Evolutionary conservation across 2,888 invertebrate genomes (phyloP).

Genomic region (Nowickia ferox): DNA sequence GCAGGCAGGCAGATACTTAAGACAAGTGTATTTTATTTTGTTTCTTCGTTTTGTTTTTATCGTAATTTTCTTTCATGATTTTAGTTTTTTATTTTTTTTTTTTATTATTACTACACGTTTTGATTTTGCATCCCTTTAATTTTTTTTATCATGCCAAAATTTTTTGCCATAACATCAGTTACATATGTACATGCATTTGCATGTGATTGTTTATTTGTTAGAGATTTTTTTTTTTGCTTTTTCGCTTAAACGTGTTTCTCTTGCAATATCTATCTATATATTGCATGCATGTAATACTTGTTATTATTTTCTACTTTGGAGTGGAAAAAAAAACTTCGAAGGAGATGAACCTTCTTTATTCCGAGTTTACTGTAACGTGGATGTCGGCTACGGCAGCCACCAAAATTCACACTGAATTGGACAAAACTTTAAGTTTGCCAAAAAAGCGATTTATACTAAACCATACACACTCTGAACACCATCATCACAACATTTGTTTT

Average conservation of each 20-base stretch:
- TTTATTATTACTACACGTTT: conserved; percentile 35
- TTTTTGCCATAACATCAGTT: conserved; percentile 43
- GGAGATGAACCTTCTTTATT: conserved; percentile 39
- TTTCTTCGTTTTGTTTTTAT: conserved; percentile 67
- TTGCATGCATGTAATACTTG: conserved; percentile 46
- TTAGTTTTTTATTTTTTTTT: conserved; percentile 51
- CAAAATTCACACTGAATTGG: conserved; percentile 71
- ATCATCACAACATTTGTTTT: conserved; percentile 48
- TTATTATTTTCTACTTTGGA: conserved; percentile 33
- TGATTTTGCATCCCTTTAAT: conserved; percentile 62
- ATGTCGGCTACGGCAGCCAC: conserved; percentile 69
- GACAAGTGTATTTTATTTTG: conserved; percentile 64
- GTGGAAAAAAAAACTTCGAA: conserved; percentile 14
- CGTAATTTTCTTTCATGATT: conserved; percentile 63
- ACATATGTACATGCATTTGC: conserved; percentile 45
- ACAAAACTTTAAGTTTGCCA: conserved; percentile 70
- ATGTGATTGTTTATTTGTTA: conserved; percentile 41
- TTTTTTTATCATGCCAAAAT: conserved; percentile 36
- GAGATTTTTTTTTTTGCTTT: conserved; percentile 36
- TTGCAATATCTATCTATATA: conserved; percentile 31
- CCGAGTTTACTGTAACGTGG: conserved; percentile 55
- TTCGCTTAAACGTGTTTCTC: conserved; percentile 15
- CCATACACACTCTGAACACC: conserved; percentile 42
- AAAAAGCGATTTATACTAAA: conserved; percentile 65
- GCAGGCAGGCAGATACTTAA: conserved; percentile 30